Evolutionary conservation across 2,797 vertebrate genomes (phyloP).

Genomic region (Myripristis murdjan): DNA sequence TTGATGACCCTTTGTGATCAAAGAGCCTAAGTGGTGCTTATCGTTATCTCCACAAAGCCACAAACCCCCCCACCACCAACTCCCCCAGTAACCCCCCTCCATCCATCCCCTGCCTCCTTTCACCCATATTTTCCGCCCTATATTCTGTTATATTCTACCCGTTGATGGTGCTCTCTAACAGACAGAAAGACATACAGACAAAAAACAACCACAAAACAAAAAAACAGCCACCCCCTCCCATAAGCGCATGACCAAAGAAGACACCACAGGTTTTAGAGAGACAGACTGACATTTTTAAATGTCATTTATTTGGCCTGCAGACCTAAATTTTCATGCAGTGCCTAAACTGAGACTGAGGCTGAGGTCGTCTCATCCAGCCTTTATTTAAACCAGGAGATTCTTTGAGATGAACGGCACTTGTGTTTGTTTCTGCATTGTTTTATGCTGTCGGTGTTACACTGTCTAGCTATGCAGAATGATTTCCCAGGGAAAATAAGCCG

Average conservation of each 20-base stretch:
- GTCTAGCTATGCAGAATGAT: slow-evolving; percentile 20
- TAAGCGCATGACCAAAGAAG: not conserved
- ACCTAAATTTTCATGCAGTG: slow-evolving; percentile 17
- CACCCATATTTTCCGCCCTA: not conserved
- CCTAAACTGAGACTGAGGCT: slow-evolving; percentile 13
- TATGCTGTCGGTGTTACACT: slow-evolving; percentile 7
- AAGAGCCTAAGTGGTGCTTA: slow-evolving; percentile 95
- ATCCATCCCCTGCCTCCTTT: slow-evolving; percentile 13
- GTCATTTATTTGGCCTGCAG: slow-evolving; percentile 56
- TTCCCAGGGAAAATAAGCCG: slow-evolving; percentile 36
- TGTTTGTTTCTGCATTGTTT: slow-evolving; percentile 17
- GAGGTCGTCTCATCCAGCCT: slow-evolving; percentile 3
- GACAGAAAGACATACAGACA: not conserved
- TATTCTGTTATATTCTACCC: slow-evolving; percentile 65
- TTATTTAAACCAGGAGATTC: not conserved
- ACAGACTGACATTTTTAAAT: slow-evolving; percentile 63
- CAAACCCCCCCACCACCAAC: slow-evolving; percentile 8
- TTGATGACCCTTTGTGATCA: slow-evolving; percentile 93
- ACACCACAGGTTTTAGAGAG: slow-evolving; percentile 28
- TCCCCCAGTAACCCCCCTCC: slow-evolving; percentile 22
- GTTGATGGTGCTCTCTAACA: slow-evolving; percentile 84
- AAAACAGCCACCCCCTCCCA: not conserved
- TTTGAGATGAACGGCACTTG: not conserved
- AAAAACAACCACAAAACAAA: not conserved
- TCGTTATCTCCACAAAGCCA: slow-evolving; percentile 90